phyloP scores from a whole-genome alignment of 2,113 vertebrate genomes.

The Picathartes gymnocephalus region DNA sequence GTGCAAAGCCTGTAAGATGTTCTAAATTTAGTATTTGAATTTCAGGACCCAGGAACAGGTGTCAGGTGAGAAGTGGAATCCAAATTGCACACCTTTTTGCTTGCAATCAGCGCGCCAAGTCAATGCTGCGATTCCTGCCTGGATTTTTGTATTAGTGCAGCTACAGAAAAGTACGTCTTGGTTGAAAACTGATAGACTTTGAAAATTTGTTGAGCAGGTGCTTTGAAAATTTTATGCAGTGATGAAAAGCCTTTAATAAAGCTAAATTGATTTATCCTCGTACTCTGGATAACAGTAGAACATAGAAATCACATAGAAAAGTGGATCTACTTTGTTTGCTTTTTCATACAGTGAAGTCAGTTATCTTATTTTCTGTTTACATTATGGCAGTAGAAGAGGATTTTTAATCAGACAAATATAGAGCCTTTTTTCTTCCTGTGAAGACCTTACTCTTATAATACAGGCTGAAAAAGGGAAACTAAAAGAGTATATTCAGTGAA shows the following conservation, averaged over 20 bases:
- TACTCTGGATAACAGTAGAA: not conserved
- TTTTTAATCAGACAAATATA: not conserved
- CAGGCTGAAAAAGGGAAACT: not conserved
- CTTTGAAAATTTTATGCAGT: not conserved
- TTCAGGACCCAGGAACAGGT: not conserved
- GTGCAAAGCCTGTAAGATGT: not conserved
- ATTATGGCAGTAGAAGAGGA: not conserved
- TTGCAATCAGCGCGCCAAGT: not conserved
- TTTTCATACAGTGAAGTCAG: not conserved
- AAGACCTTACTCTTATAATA: not conserved
- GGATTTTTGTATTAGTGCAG: not conserved
- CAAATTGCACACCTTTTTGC: not conserved
- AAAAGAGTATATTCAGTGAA: not conserved
- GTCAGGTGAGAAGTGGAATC: not conserved
- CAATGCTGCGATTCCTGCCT: not conserved
- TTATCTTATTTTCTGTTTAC: not conserved
- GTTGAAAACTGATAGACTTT: not conserved
- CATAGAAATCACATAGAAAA: not conserved
- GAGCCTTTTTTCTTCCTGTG: not conserved
- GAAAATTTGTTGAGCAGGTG: not conserved
- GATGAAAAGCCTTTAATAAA: not conserved
- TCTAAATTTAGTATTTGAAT: not conserved
- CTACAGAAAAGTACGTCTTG: not conserved
- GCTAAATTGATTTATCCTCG: not conserved
- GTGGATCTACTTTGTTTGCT: not conserved